Percentiles rank a stretch among this genome's conserved stretches.
These are phyloP conservation scores for Nerophis lumbriciformis DNA, from an alignment of 2,113 vertebrate species.

Conservation along the genomic window DNA sequence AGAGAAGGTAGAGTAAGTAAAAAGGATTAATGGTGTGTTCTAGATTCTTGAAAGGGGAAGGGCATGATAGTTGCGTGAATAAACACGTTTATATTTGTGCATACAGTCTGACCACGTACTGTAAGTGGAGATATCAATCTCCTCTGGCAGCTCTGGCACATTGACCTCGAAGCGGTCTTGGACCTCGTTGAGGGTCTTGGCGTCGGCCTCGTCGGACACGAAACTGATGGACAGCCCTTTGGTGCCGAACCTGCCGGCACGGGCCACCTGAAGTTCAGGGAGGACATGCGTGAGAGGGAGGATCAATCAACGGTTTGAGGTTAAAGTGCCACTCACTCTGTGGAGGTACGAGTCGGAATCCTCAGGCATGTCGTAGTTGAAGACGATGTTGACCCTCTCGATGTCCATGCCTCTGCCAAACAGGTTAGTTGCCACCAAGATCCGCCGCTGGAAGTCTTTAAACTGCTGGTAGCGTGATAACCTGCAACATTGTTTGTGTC, in stretches of 20 bases:
- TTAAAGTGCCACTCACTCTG: constrained; percentile 63
- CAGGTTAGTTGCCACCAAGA: constrained; percentile 84
- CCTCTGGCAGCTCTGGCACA: constrained; percentile 82
- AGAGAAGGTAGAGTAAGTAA: not conserved
- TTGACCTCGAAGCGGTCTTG: constrained; percentile 89
- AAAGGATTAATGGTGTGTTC: not conserved
- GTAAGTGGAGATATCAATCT: constrained; percentile 89
- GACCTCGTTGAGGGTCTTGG: constrained; percentile 87
- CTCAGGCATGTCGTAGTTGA: constrained; percentile 89
- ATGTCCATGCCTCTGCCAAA: constrained; percentile 89
- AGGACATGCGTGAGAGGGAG: not conserved
- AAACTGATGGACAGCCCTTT: constrained; percentile 86
- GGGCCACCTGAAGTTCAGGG: constrained; percentile 72
- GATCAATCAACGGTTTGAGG: no score
- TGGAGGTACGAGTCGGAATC: constrained; percentile 86
- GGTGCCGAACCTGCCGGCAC: constrained; percentile 84
- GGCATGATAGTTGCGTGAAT: no score
- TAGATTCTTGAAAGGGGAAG: no score
- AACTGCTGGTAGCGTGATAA: constrained; percentile 86
- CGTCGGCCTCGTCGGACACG: constrained; percentile 83
- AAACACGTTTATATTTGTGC: no score
- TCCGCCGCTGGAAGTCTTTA: constrained; percentile 85
- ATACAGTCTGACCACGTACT: constrained; percentile 65
- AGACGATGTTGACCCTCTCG: constrained; percentile 85
- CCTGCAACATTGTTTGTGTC: constrained; percentile 34